These are phyloP conservation scores for Pteropus rufus DNA, from an alignment of 2,797 vertebrate genomes.

Conservation along the genomic window DNA sequence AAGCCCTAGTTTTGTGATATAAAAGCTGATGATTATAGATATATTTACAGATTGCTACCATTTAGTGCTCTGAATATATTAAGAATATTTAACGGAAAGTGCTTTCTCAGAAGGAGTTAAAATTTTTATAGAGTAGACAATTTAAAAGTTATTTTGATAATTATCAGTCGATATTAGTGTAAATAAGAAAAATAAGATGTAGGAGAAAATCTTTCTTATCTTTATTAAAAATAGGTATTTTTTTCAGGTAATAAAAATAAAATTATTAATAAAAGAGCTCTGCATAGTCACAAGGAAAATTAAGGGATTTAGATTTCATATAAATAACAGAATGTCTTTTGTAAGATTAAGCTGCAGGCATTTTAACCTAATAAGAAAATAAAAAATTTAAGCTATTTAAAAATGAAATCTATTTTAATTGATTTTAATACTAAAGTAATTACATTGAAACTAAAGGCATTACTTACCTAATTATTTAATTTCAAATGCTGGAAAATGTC, in stretches of 20 bases:
- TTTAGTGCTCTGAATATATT: constrained; percentile 43
- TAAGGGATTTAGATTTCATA: constrained; percentile 55
- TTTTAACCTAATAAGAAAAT: constrained; percentile 61
- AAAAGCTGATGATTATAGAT: not conserved
- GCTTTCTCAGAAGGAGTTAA: constrained; percentile 51
- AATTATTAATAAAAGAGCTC: constrained; percentile 57
- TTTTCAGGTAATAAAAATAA: constrained; percentile 55
- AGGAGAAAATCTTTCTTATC: constrained; percentile 37
- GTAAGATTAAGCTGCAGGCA: constrained; percentile 60
- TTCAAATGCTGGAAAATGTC: constrained; percentile 81
- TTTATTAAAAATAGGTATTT: constrained; percentile 53
- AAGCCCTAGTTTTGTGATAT: constrained; percentile 31
- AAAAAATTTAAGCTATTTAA: constrained; percentile 69
- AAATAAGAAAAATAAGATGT: constrained; percentile 56
- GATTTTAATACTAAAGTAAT: constrained; percentile 75
- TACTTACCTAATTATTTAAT: constrained; percentile 88
- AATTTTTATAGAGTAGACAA: constrained; percentile 47
- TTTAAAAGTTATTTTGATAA: constrained; percentile 56
- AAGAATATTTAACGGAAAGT: constrained; percentile 54
- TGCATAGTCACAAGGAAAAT: constrained; percentile 57
- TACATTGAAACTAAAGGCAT: constrained; percentile 80
- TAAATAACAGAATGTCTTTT: constrained; percentile 58
- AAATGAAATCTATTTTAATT: constrained; percentile 71
- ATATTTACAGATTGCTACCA: constrained; percentile 33
- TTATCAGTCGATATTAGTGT: constrained; percentile 39